A percentile compares a stretch with the other conserved stretches of the same genome.
Conservation (phyloP, 1,140 invertebrate species). For the Drosophila tani region DNA sequence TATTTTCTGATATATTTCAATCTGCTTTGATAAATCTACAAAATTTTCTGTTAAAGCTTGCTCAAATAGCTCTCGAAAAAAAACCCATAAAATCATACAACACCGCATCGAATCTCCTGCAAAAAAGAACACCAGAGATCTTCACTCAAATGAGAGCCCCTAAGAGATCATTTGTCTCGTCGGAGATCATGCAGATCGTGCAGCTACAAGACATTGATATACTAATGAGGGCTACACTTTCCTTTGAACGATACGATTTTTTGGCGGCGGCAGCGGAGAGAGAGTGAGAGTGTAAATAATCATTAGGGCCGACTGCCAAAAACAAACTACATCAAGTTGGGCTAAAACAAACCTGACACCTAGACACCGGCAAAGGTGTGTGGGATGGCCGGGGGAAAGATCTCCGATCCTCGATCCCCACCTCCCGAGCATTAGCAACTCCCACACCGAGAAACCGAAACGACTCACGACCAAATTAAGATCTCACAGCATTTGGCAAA, state of each 20-base stretch:
- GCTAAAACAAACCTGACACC: slow-evolving; percentile 61
- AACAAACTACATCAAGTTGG: slow-evolving; percentile 77
- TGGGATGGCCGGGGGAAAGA: slow-evolving; percentile 1
- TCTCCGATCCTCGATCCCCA: not conserved
- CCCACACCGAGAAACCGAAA: slow-evolving; percentile 19
- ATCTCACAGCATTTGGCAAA: slow-evolving; percentile 79
- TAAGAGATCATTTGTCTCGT: slow-evolving; percentile 17
- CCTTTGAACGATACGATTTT: slow-evolving; percentile 49
- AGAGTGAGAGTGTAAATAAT: slow-evolving; percentile 67
- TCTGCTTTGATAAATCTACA: not conserved
- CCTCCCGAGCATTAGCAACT: not conserved
- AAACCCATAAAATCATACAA: not conserved
- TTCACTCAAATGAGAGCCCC: slow-evolving; percentile 1
- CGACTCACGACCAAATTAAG: slow-evolving; percentile 78
- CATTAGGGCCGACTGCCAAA: slow-evolving; percentile 64
- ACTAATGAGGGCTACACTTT: slow-evolving; percentile 68
- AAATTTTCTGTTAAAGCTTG: too few species aligned
- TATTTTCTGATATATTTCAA: not conserved
- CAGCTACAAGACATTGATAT: slow-evolving; percentile 62
- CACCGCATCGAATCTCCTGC: not conserved
- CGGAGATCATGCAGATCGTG: slow-evolving; percentile 52
- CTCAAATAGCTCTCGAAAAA: not conserved
- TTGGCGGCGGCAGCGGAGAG: not conserved
- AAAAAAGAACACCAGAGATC: not conserved
- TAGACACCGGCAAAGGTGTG: slow-evolving; percentile 30